These are phyloP conservation scores for Pyrrhura leucotis DNA, from an alignment of 2,797 vertebrate species.

Conservation along the genomic window DNA sequence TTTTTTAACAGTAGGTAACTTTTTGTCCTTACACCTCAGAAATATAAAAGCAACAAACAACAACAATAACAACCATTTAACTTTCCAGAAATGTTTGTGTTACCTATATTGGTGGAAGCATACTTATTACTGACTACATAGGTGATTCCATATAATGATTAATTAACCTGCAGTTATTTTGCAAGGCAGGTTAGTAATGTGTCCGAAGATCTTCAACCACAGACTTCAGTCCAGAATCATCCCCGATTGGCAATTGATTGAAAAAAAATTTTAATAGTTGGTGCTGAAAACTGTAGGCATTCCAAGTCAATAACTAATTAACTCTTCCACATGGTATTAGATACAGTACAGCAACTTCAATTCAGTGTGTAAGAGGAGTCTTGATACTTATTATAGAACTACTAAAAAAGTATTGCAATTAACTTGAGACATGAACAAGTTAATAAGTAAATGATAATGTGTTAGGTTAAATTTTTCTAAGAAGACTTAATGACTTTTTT, in stretches of 20 bases:
- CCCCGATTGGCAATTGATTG: not conserved
- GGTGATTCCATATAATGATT: not conserved
- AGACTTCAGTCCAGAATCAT: not conserved
- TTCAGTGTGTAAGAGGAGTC: not conserved
- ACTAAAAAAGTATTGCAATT: not conserved
- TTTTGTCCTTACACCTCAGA: not conserved
- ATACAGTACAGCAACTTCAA: not conserved
- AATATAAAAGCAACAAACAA: not conserved
- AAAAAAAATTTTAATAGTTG: not conserved
- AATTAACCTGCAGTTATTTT: not conserved
- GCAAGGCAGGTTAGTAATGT: not conserved
- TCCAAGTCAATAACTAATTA: not conserved
- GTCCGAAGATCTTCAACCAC: not conserved
- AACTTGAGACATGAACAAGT: not conserved
- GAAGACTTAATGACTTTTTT: not conserved
- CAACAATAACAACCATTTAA: rapidly evolving
- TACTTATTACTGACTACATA: not conserved
- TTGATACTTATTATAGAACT: not conserved
- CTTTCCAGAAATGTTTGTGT: not conserved
- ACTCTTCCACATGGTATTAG: not conserved
- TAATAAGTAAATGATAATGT: not conserved
- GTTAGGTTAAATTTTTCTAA: not conserved
- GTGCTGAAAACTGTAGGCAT: not conserved
- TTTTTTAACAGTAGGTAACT: not conserved
- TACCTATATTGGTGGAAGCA: not conserved